phyloP scores from a whole-genome alignment of 2,113 vertebrate genomes.

The Saccopteryx bilineata region DNA sequence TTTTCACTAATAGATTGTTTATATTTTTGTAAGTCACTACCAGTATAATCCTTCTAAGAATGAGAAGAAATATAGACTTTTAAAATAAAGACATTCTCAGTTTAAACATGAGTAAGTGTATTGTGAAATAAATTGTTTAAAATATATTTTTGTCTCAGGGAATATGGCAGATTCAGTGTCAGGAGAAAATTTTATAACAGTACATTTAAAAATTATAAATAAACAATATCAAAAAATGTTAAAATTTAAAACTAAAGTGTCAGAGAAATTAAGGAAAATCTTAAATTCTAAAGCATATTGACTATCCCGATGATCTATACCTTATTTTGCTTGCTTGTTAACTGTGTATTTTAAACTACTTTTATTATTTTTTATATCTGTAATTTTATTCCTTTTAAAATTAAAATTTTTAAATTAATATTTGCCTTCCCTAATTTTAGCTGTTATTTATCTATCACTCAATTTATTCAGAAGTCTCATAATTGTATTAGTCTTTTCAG shows the following conservation, averaged over 20 bases:
- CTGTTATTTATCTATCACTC: background rate
- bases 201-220: background rate
- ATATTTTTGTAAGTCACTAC: background rate
- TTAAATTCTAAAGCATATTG: background rate
- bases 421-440: background rate
- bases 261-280: background rate
- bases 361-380: background rate
- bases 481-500: constrained; percentile 1
- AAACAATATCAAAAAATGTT: background rate
- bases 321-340: background rate
- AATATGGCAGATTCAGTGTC: background rate
- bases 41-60: background rate
- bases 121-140: background rate
- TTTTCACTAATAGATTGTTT: background rate
- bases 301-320: background rate
- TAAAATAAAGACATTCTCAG: background rate
- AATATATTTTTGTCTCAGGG: background rate
- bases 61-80: background rate
- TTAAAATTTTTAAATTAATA: background rate
- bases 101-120: background rate
- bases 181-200: background rate
- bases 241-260: background rate
- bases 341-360: background rate
- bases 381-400: background rate
- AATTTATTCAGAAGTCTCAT: background rate